These are phyloP conservation scores for Caenorhabditis wallacei DNA, from an alignment of 2,888 invertebrate genomes.

Conservation along the genomic window DNA sequence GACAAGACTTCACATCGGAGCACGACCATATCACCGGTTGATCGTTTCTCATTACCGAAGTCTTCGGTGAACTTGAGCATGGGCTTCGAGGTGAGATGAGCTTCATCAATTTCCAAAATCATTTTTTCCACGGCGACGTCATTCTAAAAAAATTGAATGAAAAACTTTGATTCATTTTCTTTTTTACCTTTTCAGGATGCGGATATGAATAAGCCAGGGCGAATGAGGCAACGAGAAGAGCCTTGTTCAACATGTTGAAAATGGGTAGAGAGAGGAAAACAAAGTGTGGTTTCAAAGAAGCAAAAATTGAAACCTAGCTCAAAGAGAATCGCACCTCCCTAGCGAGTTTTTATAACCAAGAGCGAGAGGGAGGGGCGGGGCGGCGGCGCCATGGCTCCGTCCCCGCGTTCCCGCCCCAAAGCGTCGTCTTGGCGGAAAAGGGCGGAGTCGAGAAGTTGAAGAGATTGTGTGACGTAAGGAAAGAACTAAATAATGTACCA, in stretches of 20 bases:
- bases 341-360: background rate
- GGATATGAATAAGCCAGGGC: background rate
- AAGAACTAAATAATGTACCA: constrained; percentile 2
- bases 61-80: background rate
- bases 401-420: constrained; percentile 21
- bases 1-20: background rate
- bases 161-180: background rate
- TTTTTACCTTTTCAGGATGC: background rate
- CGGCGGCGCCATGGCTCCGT: constrained; percentile 14
- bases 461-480: constrained; percentile 6
- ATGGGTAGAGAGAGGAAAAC: no score
- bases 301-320: background rate
- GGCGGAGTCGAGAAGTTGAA: background rate
- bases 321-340: background rate
- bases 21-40: background rate
- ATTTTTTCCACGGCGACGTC: background rate
- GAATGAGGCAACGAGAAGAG: background rate
- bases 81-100: background rate
- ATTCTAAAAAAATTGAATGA: background rate
- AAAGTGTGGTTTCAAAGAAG: constrained; percentile 1
- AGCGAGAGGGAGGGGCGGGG: background rate
- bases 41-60: background rate
- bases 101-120: background rate
- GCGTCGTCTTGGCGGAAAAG: background rate
- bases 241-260: background rate